Percentiles rank a stretch among this genome's conserved stretches.
Conservation (phyloP, 2,797 vertebrate species). For the Kryptolebias ocellatus region DNA sequence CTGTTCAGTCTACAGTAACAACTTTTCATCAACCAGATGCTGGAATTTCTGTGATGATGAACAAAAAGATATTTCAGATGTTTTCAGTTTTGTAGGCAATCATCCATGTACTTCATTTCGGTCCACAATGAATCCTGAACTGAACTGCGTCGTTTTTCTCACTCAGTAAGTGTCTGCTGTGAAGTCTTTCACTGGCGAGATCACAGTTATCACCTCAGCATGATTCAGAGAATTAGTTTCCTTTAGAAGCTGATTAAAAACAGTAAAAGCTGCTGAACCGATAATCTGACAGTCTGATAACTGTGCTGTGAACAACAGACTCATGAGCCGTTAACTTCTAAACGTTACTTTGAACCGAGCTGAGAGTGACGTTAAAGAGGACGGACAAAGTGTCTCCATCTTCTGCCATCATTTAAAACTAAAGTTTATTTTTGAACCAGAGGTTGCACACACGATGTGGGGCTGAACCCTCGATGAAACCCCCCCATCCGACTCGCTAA, state of each 20-base stretch:
- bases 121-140: background rate
- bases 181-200: background rate
- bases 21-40: background rate
- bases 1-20: background rate
- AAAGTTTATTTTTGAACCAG: background rate
- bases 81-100: background rate
- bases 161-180: background rate
- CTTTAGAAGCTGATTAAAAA: constrained; percentile 8
- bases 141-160: background rate
- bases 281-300: constrained; percentile 10
- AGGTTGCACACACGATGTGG: background rate
- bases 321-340: constrained; percentile 8
- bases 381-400: too few species aligned
- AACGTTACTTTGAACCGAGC: constrained; percentile 1
- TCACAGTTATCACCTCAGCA: background rate
- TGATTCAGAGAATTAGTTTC: constrained; percentile 7
- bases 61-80: background rate
- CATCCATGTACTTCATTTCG: too few species aligned
- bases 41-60: background rate
- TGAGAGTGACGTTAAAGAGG: background rate
- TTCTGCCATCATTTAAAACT: too few species aligned
- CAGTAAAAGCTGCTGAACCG: constrained; percentile 6
- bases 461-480: background rate
- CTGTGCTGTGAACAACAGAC: background rate
- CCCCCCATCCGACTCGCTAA: too few species aligned